Conservation (phyloP, 2,113 vertebrate species). For the Forbesichthys agassizii region DNA sequence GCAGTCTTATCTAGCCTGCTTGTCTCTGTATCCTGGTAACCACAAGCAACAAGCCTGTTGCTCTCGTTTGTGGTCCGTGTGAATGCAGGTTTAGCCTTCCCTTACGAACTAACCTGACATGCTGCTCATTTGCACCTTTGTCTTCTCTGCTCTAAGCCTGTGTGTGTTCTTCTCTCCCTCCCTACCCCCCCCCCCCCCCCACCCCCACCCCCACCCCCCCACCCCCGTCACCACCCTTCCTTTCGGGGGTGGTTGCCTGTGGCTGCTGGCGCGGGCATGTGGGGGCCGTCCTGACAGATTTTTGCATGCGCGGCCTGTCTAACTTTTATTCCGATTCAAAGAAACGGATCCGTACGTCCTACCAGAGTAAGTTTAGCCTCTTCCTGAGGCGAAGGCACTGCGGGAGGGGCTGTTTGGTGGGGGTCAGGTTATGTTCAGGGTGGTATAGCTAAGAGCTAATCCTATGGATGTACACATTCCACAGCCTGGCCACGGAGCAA, state of each 20-base stretch:
- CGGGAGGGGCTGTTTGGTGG: slow-evolving; percentile 30
- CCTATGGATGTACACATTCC: not conserved
- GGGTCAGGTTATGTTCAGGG: slow-evolving; percentile 5
- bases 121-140: slow-evolving; percentile 64
- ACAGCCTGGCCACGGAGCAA: slow-evolving; percentile 15
- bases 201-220: slow-evolving; percentile 6
- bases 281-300: slow-evolving; percentile 92
- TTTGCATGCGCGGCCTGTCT: slow-evolving; percentile 99
- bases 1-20: too few relatives aligned
- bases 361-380: slow-evolving; percentile 94
- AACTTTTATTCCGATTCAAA: slow-evolving; percentile 99
- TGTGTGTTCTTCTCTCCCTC: slow-evolving; percentile 64
- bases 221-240: slow-evolving; percentile 8
- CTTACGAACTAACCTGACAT: slow-evolving; percentile 60
- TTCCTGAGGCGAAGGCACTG: slow-evolving; percentile 45
- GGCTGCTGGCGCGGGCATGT: slow-evolving; percentile 96
- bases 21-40: too few relatives aligned
- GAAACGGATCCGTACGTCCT: slow-evolving; percentile 99
- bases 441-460: not conserved
- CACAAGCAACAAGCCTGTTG: too few relatives aligned
- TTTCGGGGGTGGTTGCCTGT: slow-evolving; percentile 81
- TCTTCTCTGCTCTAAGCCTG: slow-evolving; percentile 67
- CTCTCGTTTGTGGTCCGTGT: too few relatives aligned
- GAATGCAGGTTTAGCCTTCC: slow-evolving; percentile 12
- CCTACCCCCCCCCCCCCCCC: not conserved